Evolutionary conservation across 2,888 invertebrate genomes (phyloP), one percentile per base, ranked within the genome.

Genomic region (Aethes cnicana): DNA sequence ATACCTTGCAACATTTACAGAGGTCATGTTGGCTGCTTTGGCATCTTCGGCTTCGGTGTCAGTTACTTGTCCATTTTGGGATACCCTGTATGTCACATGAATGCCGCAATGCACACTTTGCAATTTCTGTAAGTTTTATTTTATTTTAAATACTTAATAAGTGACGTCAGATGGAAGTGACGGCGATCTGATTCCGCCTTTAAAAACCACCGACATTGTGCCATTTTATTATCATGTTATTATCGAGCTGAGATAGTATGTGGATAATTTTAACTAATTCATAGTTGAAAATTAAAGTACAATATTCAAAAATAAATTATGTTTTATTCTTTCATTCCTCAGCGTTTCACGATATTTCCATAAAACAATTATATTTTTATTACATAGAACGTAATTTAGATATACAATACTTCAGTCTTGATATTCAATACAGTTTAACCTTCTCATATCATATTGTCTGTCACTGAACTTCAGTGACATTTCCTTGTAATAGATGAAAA

Each of bases 381-480:
- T 68, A 48, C 30, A 30, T 41, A 71, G 60, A 66, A 69, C 62
- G 56, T 69, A 72, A 75, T 71, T 76, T 76, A 74, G 68, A 72
- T 63, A 73, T 78, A 77, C 76, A 79, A 77, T 74, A 80, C 79
- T 76, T 88, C 88, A 88, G 88, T 87, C 88, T 88, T 86, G 69
- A 76, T 77, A 82, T 83, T 81, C 77, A 68, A 69, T 81, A 84
- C 81, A 84, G 79, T 85, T 84, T 75, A 83, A 83, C 75, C 14
- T 41, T 66, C 60, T 63, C 49, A 58, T 64, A 59, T 63, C 59
- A 61, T 14, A 9, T 16, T 16, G 16, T 9, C 7, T 14, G 0
- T 12, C 5, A 1, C 11, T 7, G 6, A 25, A n/a, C n/a, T n/a
- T n/a, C n/a, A n/a, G n/a, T n/a, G n/a, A n/a, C n/a, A n/a, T n/a